Conservation (phyloP, 2,113 vertebrate genomes). For the Calonectris borealis region DNA sequence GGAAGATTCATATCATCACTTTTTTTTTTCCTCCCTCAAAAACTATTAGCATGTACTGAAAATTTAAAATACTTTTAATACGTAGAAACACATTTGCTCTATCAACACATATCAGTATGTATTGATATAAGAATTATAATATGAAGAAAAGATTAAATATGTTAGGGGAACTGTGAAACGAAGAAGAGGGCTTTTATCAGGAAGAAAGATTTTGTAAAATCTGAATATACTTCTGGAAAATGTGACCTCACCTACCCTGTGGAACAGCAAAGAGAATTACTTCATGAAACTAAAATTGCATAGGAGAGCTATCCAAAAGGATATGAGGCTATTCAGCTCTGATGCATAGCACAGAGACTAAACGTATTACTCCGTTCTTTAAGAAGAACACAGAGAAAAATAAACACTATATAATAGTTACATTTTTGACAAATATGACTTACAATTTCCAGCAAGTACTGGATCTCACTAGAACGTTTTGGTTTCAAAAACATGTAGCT, state of each 20-base stretch:
- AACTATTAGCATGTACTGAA: not conserved
- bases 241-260: not conserved
- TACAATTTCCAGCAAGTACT: not conserved
- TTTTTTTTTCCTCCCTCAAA: not conserved
- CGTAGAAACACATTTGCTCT: not conserved
- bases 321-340: not conserved
- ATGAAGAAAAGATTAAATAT: not conserved
- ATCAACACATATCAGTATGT: not conserved
- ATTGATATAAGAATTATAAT: not conserved
- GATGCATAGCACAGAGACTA: not conserved
- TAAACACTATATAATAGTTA: not conserved
- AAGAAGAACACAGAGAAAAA: not conserved
- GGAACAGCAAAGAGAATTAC: conserved; percentile 13
- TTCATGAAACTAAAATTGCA: conserved; percentile 43
- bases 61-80: not conserved
- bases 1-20: not conserved
- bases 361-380: not conserved
- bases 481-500: not conserved
- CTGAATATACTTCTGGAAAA: conserved; percentile 19
- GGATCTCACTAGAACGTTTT: not conserved
- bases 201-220: not conserved
- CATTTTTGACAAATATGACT: not conserved
- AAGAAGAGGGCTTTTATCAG: not conserved
- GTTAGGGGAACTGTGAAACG: not conserved
- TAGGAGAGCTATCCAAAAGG: not conserved